These are phyloP conservation scores for Zosterops borbonicus DNA, from an alignment of 2,113 vertebrate genomes.

Conservation along the genomic window DNA sequence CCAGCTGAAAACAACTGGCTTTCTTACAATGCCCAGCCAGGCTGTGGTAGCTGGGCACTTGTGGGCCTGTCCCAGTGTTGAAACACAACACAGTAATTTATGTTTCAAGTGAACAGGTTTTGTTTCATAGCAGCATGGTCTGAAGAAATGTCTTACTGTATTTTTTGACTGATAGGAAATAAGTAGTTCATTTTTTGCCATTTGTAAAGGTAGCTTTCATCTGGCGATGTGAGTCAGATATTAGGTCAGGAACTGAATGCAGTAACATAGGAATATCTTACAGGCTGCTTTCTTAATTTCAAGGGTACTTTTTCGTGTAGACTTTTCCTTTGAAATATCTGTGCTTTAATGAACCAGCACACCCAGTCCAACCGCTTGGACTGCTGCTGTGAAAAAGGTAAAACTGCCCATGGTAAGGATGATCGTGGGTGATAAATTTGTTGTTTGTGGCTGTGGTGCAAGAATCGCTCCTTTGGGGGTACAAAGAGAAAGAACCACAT, in stretches of 20 bases:
- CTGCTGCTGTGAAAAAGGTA: slow-evolving; percentile 1
- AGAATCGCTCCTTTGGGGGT: not conserved
- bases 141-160: not conserved
- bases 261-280: not conserved
- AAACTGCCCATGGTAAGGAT: not conserved
- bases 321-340: slow-evolving; percentile 27
- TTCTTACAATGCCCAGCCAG: not conserved
- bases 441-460: not conserved
- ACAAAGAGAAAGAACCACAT: not conserved
- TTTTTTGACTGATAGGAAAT: not conserved
- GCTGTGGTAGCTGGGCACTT: not conserved
- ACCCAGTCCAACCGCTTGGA: slow-evolving; percentile 10
- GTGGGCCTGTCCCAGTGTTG: not conserved
- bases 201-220: not conserved
- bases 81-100: not conserved
- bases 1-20: not conserved
- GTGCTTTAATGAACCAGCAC: not conserved
- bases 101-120: not conserved
- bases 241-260: not conserved
- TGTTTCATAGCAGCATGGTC: not conserved
- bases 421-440: not conserved
- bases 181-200: not conserved
- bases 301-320: not conserved
- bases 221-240: not conserved
- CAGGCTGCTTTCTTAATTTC: slow-evolving; percentile 11